These are phyloP conservation scores for Formica aserva DNA, from an alignment of 2,888 invertebrate genomes.

Conservation along the genomic window DNA sequence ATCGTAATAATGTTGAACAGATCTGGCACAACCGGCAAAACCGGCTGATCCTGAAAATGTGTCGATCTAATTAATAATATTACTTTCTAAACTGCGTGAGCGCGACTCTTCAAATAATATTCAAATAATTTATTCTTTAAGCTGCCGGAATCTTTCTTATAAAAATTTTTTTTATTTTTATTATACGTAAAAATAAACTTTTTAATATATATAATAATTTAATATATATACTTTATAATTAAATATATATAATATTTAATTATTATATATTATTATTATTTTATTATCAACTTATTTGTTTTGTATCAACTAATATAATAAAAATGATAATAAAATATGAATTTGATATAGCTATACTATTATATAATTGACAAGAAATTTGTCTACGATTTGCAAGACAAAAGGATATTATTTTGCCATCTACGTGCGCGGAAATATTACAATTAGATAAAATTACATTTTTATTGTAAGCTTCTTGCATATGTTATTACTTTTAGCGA, in stretches of 20 bases:
- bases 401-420: not conserved
- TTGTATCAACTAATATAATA: not conserved
- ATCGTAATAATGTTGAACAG: not conserved
- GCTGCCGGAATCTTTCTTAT: not conserved
- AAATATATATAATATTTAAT: not conserved
- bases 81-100: slow-evolving; percentile 31
- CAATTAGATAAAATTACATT: not conserved
- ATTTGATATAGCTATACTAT: not conserved
- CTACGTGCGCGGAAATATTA: not conserved
- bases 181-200: not conserved
- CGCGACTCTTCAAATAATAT: not conserved
- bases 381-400: not conserved
- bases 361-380: not conserved
- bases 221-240: no score
- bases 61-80: slow-evolving; percentile 10
- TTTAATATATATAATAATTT: not conserved
- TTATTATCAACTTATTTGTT: not conserved
- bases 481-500: not conserved
- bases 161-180: not conserved
- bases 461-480: not conserved
- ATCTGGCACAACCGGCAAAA: slow-evolving; percentile 11
- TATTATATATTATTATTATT: not conserved
- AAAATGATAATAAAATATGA: not conserved
- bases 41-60: slow-evolving; percentile 8
- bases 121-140: not conserved